Conservation (phyloP, 2,888 invertebrate species). For the Nomada flava region DNA sequence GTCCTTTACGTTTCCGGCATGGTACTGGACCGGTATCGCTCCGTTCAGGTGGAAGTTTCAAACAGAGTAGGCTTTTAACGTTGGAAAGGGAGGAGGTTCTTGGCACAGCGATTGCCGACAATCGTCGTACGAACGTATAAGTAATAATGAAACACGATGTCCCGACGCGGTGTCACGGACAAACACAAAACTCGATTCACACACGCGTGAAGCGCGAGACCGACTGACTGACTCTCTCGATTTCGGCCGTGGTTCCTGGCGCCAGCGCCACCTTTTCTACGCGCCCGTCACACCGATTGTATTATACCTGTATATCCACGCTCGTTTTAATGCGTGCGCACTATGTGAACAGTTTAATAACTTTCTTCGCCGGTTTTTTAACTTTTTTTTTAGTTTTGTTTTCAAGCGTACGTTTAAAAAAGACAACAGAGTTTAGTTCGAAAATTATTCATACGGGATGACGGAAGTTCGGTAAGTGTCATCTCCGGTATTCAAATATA, state of each 20-base stretch:
- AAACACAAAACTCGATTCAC: conserved; percentile 48
- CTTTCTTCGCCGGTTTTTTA: neutral
- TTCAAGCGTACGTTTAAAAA: neutral
- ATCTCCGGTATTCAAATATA: neutral
- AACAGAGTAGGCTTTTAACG: neutral
- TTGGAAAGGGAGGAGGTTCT: neutral
- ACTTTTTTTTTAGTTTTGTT: neutral
- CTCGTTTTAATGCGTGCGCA: conserved; percentile 27
- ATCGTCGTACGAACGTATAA: conserved; percentile 9
- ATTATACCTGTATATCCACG: neutral
- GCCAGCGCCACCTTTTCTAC: conserved; percentile 66
- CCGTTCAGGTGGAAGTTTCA: conserved; percentile 8
- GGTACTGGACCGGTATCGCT: conserved; percentile 42
- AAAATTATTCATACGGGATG: neutral
- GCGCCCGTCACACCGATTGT: conserved; percentile 26
- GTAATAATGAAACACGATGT: conserved; percentile 26
- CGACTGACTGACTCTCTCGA: conserved; percentile 68
- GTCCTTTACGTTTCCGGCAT: conserved; percentile 65
- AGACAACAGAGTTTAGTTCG: neutral
- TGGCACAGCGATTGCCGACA: conserved; percentile 19
- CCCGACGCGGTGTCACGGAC: neutral
- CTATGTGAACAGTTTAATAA: conserved; percentile 3
- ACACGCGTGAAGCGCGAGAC: conserved; percentile 76
- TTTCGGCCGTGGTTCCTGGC: conserved; percentile 48
- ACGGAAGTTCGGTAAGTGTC: neutral